Percentiles rank a stretch among this genome's conserved stretches.
phyloP scores from a whole-genome alignment of 2,888 invertebrate genomes.

The Oconnorella tubifera region DNA sequence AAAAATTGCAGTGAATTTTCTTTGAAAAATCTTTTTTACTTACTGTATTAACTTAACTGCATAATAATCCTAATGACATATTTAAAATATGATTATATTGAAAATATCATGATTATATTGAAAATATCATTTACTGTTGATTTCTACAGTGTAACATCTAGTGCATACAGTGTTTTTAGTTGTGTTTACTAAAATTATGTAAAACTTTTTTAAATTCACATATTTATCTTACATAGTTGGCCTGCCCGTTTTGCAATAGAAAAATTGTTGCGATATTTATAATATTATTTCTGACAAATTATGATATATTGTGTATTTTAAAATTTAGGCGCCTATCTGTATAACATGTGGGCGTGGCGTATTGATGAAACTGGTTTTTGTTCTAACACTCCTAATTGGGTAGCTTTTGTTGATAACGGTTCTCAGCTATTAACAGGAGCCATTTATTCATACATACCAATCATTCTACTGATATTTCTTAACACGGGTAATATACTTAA shows the following conservation, averaged over 20 bases:
- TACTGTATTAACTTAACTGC: background rate
- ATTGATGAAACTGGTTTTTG: background rate
- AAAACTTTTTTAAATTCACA: too few relatives aligned
- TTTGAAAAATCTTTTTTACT: background rate
- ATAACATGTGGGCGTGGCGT: background rate
- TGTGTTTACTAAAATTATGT: too few relatives aligned
- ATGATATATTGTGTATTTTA: too few relatives aligned
- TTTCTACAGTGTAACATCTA: too few relatives aligned
- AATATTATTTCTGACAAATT: too few relatives aligned
- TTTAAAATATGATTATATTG: too few relatives aligned
- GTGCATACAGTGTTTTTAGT: too few relatives aligned
- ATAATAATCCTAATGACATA: background rate
- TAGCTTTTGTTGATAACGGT: background rate
- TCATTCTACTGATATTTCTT: background rate
- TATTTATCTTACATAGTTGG: too few relatives aligned
- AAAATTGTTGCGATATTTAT: too few relatives aligned
- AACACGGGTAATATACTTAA: conserved; percentile 2
- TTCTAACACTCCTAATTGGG: background rate
- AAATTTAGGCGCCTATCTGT: background rate
- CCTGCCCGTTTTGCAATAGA: too few relatives aligned
- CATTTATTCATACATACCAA: background rate
- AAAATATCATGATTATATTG: background rate
- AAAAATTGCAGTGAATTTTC: background rate
- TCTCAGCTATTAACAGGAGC: background rate
- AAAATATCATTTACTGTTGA: too few relatives aligned